Base-by-base conservation (phyloP, 37 sponge, comb jelly and placozoan species). In the Amphimedon queenslandica region DNA sequence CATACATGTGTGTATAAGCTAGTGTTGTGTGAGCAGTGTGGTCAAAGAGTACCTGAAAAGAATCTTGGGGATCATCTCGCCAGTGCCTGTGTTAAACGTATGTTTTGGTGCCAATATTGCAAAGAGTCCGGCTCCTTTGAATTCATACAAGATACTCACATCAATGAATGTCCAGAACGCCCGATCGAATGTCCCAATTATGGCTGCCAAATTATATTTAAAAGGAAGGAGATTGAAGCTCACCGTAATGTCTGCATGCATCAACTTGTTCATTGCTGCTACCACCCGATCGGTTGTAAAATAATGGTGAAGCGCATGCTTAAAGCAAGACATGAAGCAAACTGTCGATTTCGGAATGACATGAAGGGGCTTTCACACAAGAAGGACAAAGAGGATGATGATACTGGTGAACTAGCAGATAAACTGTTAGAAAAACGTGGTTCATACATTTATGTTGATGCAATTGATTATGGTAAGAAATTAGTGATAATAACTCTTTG, bases 151-250 rank as follows among this genome's bases (percentile, higher is more conserved):
- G 53, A 47, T 18, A 47, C 53, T 13, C 53, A 47, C 53, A 8
- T 47, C 13, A 47, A 13, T 13, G 13, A 47, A 18, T 47, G 53
- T 47, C 8, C 53, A 47, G 8, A 18, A 18, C 5, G 27, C 5
- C 61, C 61, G 23, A 60, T 60, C 21, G 27, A 60, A 25, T 60
- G 61, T 60, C 27, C 61, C 61, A 60, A n/a, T 60, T 13, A 47
- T 47, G 61, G 61, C 5, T 60, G 61, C 28, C 27, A 5, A 6
- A 25, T 60, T 11, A 25, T n/a, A n/a, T 6, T 60, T 5, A 60
- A n/a, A n/a, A 11, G 61, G 28, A 5, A 6, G 5, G 61, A 60
- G 5, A 60, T 60, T 6, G 61, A 60, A 25, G 27, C 23, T 11
- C 61, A 60, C 27, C 27, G 21, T 6, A 60, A 60, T 6, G 23